Base-by-base conservation (phyloP, 2,888 invertebrate genomes). In the Eremobia ochroleuca region DNA sequence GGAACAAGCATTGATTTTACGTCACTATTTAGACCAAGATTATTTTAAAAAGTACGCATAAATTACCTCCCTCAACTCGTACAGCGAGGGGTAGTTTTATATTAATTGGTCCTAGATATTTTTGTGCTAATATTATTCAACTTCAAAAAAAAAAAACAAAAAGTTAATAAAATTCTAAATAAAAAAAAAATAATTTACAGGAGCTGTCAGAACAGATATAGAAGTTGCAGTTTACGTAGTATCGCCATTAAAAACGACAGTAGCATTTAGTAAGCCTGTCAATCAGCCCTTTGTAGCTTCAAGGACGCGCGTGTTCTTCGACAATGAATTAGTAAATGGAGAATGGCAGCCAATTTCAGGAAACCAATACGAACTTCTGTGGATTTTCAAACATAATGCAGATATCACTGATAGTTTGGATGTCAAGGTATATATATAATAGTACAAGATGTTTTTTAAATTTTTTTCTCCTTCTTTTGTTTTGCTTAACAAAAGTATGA, bases 301-400 rank as follows among this genome's bases (percentile, higher is more conserved):
- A n/a, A 94, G 90, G 78, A 89, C 91, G 28, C 91, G 83, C 71
- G 74, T 96, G 85, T 83, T 91, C 81, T 87, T 96, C 28, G 91
- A 97, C 76, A 88, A 93, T 71, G 68, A 88, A 34, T 37, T 70
- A 58, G 81, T 96, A 15, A 82, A 87, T 69, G 95, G 96, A 25
- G 89, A 92, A 66, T 97, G 97, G 97, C 88, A 89, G 62, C 94
- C 97, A 3, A 92, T 94, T 85, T 93, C 93, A 58, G 93, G 94
- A 2, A 94, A 94, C 80, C 91, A 94, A 76, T 94, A 94, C 93
- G 97, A 97, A 80, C 94, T 95, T 86, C 83, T 97, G 79, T 97
- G 97, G 97, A 92, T 95, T 70, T 91, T 94, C 21, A 91, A 94
- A 77, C 94, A 95, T 88, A 86, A 90, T 69, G 82, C 86, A 68